Evolutionary conservation across 2,797 vertebrate species (phyloP), one percentile per base, ranked within the genome.

Genomic region (Mormyrus proboscirostris): DNA sequence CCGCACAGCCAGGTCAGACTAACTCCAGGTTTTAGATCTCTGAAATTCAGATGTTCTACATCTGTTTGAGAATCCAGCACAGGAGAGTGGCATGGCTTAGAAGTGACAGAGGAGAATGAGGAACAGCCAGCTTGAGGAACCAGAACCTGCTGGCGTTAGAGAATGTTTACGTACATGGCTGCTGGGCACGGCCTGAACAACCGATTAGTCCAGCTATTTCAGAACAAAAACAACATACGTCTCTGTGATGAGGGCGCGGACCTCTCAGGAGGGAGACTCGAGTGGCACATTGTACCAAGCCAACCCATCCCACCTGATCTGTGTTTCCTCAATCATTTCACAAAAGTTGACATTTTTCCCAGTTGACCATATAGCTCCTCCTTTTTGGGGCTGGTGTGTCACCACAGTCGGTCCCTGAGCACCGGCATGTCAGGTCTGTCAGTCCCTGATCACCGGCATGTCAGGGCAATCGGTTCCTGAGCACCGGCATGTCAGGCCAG

Each of bases 21-120:
- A 53, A 51, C 51, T 89, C 55, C 10, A 79, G 19, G 9, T 49
- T 88, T 50, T 29, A 55, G 57, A 44, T 79, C 87, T 87, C 57
- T 55, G 29, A 33, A 33, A 33, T 16, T 22, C 49, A 50, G 41
- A 65, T 29, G 83, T 76, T 76, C 25, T 62, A 44, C 22, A 38
- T 89, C 85, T 25, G 12, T 86, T 89, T 87, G 62, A 89, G 55
- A 79, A 51, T 41, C 51, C 51, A 76, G 53, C 44, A 29, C 41
- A 12, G 50, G 10, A 53, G 14, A 69, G 9, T 49, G 12, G 29
- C 50, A 41, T 25, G 50, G 3, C 62, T 29, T 44, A 29, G n/a
- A 33, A 22, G 29, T 53, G 49, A 69, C 1, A 33, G 55, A 49
- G 53, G 50, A 79, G 83, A 53, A 47, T 14, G 53, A 59, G 87